These are phyloP conservation scores for Neodiprion pinetum DNA, from an alignment of 1,140 invertebrate genomes.

Conservation along the genomic window DNA sequence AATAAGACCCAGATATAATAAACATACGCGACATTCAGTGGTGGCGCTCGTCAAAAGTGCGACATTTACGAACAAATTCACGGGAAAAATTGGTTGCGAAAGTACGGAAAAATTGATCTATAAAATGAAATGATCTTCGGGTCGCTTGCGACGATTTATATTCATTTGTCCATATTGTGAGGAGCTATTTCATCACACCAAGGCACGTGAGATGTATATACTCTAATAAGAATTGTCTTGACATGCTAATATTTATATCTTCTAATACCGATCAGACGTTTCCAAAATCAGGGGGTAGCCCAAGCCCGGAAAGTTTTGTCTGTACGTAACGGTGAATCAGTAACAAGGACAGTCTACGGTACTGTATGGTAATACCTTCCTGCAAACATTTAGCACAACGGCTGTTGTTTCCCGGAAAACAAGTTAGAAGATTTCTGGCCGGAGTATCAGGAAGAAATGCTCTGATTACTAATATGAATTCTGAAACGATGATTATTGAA, in stretches of 20 bases:
- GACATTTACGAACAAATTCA: neutral
- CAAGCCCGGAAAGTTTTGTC: constrained; percentile 15
- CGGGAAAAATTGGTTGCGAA: constrained; percentile 15
- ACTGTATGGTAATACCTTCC: constrained; percentile 14
- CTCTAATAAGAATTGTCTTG: constrained; percentile 24
- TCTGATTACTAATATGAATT: constrained; percentile 2
- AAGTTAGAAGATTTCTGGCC: constrained; percentile 20
- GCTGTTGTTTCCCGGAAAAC: constrained; percentile 24
- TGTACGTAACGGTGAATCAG: constrained; percentile 13
- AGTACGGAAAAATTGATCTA: constrained; percentile 10
- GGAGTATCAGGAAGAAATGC: constrained; percentile 17
- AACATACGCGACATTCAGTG: constrained; percentile 22
- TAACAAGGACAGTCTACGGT: constrained; percentile 12
- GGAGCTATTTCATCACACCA: constrained; percentile 16
- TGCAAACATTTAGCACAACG: constrained; percentile 24
- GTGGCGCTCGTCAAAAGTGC: constrained; percentile 15
- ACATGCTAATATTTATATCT: constrained; percentile 18
- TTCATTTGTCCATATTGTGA: constrained; percentile 11
- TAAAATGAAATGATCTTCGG: neutral
- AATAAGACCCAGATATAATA: neutral
- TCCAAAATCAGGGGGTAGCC: constrained; percentile 12
- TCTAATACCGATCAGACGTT: constrained; percentile 20
- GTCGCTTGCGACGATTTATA: constrained; percentile 10
- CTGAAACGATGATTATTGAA: neutral
- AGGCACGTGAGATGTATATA: constrained; percentile 25